Percentiles rank a stretch among this genome's conserved stretches.
Conservation (phyloP, 2,888 invertebrate genomes). For the Gymnoscelis rufifasciata region DNA sequence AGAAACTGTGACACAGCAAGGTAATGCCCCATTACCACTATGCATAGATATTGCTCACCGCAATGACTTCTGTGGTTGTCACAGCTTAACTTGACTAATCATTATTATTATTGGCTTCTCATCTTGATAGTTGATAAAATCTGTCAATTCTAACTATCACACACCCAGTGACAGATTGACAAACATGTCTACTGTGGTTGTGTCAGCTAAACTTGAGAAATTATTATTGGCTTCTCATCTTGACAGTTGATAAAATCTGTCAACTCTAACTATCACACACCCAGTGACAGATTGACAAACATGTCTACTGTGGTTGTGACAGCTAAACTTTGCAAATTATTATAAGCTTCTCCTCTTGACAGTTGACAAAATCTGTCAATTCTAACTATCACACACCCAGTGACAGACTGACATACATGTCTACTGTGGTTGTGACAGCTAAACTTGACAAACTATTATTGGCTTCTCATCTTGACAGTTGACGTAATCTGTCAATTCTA, state of each 20-base stretch:
- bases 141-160: constrained; percentile 11
- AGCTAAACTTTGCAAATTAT: constrained; percentile 6
- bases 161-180: constrained; percentile 29
- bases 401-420: constrained; percentile 28
- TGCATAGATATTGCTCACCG: too few species aligned
- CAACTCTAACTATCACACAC: constrained; percentile 11
- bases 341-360: not conserved
- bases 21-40: too few species aligned
- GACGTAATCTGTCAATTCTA: not conserved
- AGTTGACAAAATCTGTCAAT: not conserved
- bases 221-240: too few species aligned
- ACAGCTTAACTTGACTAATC: too few species aligned
- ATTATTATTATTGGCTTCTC: too few species aligned
- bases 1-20: too few species aligned
- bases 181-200: constrained; percentile 28
- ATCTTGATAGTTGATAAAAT: not conserved
- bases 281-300: constrained; percentile 22
- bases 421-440: constrained; percentile 21
- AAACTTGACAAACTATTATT: not conserved
- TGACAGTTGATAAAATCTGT: constrained; percentile 6
- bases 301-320: constrained; percentile 25
- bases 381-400: constrained; percentile 18
- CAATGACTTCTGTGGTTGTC: too few species aligned
- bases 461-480: not conserved
- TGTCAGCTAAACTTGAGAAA: not conserved